These are phyloP conservation scores for Numenius arquata DNA, from an alignment of 2,113 vertebrate genomes.

Conservation along the genomic window DNA sequence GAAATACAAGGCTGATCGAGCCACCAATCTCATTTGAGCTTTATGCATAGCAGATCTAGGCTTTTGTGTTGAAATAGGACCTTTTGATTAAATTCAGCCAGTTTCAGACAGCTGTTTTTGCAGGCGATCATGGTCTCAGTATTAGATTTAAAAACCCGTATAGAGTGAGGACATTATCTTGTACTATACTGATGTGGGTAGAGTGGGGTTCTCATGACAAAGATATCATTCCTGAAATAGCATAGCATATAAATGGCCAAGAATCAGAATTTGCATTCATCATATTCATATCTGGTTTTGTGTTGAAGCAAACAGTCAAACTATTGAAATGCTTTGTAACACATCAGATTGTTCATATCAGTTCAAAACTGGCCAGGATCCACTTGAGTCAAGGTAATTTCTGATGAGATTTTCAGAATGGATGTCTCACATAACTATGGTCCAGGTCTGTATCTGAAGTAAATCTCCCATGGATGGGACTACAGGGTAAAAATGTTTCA, in stretches of 20 bases:
- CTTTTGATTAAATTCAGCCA: neutral
- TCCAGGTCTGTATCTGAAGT: neutral
- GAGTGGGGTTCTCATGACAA: neutral
- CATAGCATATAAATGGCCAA: neutral
- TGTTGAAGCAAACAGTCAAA: neutral
- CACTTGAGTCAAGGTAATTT: neutral
- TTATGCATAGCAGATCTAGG: neutral
- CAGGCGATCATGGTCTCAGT: rapidly evolving
- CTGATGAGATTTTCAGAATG: neutral
- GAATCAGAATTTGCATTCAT: neutral
- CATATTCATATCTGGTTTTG: neutral
- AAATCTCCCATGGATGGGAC: neutral
- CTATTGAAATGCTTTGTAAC: neutral
- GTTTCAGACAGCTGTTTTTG: neutral
- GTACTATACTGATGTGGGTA: too few species aligned
- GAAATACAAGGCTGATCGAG: neutral
- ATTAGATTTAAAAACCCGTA: neutral
- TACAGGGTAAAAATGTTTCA: neutral
- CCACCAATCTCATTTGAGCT: neutral
- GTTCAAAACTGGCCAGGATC: neutral
- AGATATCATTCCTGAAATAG: neutral
- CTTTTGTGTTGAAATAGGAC: neutral
- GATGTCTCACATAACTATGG: neutral
- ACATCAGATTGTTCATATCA: too few species aligned
- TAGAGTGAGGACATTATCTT: neutral